Conservation (phyloP, 2,113 vertebrate genomes). For the Nycticryphes semicollaris region DNA sequence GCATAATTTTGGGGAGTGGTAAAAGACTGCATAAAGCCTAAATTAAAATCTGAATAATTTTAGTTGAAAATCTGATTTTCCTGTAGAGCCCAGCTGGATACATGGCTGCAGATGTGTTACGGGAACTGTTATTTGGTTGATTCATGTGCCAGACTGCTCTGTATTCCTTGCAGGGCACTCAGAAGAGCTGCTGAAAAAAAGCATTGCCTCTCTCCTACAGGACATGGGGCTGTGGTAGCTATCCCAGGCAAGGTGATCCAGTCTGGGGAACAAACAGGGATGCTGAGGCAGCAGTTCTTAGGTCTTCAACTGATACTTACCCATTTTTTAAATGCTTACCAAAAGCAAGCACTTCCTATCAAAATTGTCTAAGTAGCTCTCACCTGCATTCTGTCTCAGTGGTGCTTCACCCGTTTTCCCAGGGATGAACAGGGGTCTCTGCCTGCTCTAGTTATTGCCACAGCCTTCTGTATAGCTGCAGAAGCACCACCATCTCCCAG, state of each 20-base stretch:
- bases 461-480: neutral
- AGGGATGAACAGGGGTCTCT: neutral
- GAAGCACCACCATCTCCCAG: neutral
- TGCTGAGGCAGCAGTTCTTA: neutral
- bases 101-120: neutral
- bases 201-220: neutral
- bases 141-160: neutral
- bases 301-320: neutral
- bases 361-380: neutral
- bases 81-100: conserved; percentile 3
- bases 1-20: neutral
- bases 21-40: conserved; percentile 1
- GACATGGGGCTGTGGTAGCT: neutral
- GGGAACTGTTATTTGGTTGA: neutral
- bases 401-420: neutral
- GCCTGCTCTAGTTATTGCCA: neutral
- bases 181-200: neutral
- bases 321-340: neutral
- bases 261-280: neutral
- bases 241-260: neutral
- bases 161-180: neutral
- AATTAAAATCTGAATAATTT: conserved; percentile 37
- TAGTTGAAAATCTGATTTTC: conserved; percentile 21
- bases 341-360: neutral
- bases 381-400: neutral